Evolutionary conservation across 2,113 vertebrate genomes (phyloP), one percentile per base, ranked within the genome.

Genomic region (Parus major): DNA sequence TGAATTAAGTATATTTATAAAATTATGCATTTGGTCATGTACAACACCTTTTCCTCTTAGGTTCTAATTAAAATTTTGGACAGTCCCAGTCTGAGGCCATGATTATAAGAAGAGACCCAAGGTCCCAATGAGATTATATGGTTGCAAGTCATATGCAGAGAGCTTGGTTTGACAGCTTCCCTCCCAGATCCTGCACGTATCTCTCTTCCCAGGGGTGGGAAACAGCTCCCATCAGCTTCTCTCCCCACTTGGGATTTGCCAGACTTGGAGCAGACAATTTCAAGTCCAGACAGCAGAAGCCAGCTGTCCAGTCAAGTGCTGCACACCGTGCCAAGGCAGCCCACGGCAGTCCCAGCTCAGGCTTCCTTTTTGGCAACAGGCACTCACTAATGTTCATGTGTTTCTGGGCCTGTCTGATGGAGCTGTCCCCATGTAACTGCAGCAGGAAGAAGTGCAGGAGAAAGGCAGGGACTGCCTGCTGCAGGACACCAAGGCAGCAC

Each of bases 291-390:
- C 5, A 7, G 42, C 14, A 59, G 76, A 88, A 59, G 35, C 50
- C 94, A 69, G 71, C 68, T 73, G 78, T 89, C 35, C 52, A 27
- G 27, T 27, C 11, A 49, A 42, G 65, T 0, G 15, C 68, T 28
- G 72, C 0, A 7, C 35, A 4, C 29, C 5, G 3, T 25, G 85
- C 90, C 92, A 91, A 77, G 70, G 19, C 60, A 81, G 63, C 71
- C 73, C 53, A 36, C n/a, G 2, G 71, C 33, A 55, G 64, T 39
- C 64, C 72, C 77, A 66, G 27, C 71, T 41, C 49, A 82, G 19
- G 16, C 55, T 91, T 97, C 88, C 76, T 93, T 83, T 94, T 36
- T 84, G 77, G 76, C 86, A 73, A 29, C 8, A 66, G 29, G 27
- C 19, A 6, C 87, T 94, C 31, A 49, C 59, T 14, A 82, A 83